Evolutionary conservation across 1,140 invertebrate species (phyloP), one percentile per base, ranked within the genome.

Genomic region (Drosophila kohkoa): DNA sequence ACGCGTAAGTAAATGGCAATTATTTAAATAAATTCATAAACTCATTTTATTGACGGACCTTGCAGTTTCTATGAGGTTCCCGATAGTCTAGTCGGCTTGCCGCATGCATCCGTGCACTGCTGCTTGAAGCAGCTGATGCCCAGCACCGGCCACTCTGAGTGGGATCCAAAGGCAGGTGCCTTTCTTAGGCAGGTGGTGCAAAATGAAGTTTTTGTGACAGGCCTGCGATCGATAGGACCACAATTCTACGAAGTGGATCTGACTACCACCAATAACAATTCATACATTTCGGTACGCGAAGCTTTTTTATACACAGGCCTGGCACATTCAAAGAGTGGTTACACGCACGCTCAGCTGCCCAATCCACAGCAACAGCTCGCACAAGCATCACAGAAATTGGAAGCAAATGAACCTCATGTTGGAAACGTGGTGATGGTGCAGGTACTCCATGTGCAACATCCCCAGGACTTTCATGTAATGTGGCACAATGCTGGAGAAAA

Each of bases 251-350:
- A 83, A n/a, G 81, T 92, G 16, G 88, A 92, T 52, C 57, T 92
- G 0, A 51, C 77, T 0, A 73, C 63, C 5, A 54, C 5, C 15
- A 82, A 88, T 28, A 60, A 66, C 11, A 58, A 48, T 0, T 54
- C 67, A 0, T 25, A 38, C 0, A 86, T 86, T 46, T 92, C 89
- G 5, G 49, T 92, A 2, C 80, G 81, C 1, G 82, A 92, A 7
- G 55, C 91, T 59, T 91, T 92, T 77, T 74, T 92, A 71, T 92
- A 92, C 49, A 65, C 89, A 3, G 91, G 87, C 43, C 30, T 86
- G 73, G 91, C 86, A 25, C 59, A 63, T 11, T 35, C 49, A 5
- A 43, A 57, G 10, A 25, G 25, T n/a, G 51, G 25, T n/a, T 20
- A 32, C 5, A 15, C 5, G 10, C 13, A 15, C 28, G 8, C 41